A percentile compares a stretch with the other conserved stretches of the same genome.
Conservation (phyloP, 1,140 invertebrate species). For the Lerema accius region DNA sequence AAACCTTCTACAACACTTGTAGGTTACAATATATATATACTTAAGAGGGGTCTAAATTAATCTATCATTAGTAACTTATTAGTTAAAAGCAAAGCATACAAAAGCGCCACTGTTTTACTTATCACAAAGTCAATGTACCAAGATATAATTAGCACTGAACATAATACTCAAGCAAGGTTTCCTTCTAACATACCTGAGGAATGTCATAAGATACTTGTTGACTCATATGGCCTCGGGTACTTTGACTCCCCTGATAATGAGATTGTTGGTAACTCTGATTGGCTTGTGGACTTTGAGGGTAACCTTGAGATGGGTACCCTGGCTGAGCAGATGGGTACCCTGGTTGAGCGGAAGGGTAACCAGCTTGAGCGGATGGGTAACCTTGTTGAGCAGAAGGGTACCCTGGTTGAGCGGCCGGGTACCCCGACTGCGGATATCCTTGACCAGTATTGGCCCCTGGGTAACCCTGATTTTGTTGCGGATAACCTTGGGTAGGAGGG, state of each 20-base stretch:
- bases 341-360: constrained; percentile 15
- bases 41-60: too few relatives aligned
- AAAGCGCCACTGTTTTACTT: constrained; percentile 63
- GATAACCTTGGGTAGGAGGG: constrained; percentile 38
- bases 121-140: constrained; percentile 74
- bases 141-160: constrained; percentile 45
- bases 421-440: constrained; percentile 51
- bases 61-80: too few relatives aligned
- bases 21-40: too few relatives aligned
- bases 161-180: constrained; percentile 30
- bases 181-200: constrained; percentile 58
- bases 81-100: constrained; percentile 2
- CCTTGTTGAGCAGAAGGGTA: constrained; percentile 36
- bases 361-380: constrained; percentile 25
- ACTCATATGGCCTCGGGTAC: constrained; percentile 48
- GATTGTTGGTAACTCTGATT: constrained; percentile 45
- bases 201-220: constrained; percentile 44
- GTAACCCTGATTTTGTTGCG: constrained; percentile 24
- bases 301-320: constrained; percentile 36
- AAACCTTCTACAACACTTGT: too few relatives aligned
- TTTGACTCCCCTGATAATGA: constrained; percentile 52
- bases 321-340: constrained; percentile 22
- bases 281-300: constrained; percentile 42
- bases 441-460: constrained; percentile 40
- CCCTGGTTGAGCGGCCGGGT: constrained; percentile 42